Evolutionary conservation across 2,797 vertebrate species (phyloP).

Genomic region (Odontamblyopus lacepedii): DNA sequence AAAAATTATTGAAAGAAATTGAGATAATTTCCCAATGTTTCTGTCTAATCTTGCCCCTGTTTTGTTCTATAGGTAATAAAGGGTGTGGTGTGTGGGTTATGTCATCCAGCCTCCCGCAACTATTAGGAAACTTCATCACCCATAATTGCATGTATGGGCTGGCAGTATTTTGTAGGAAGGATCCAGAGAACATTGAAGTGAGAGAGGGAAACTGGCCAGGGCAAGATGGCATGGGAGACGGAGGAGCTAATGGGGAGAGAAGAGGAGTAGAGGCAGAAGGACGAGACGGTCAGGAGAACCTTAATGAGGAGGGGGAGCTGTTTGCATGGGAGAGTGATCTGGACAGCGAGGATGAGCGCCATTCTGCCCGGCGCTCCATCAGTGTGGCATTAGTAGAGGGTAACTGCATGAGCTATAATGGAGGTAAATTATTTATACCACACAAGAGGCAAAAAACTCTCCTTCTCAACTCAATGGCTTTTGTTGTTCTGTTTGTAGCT

Average conservation of each 20-base stretch:
- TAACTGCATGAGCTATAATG: constrained; percentile 85
- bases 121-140: constrained; percentile 86
- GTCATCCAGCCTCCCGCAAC: constrained; percentile 89
- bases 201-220: constrained; percentile 74
- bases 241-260: constrained; percentile 61
- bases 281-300: constrained; percentile 80
- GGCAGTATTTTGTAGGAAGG: constrained; percentile 89
- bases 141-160: constrained; percentile 90
- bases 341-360: constrained; percentile 86
- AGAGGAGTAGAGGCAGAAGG: constrained; percentile 68
- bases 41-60: neutral
- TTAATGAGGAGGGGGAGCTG: constrained; percentile 88
- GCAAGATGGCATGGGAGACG: constrained; percentile 74
- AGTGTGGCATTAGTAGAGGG: constrained; percentile 86
- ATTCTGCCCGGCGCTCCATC: constrained; percentile 77
- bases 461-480: neutral
- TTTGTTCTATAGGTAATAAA: constrained; percentile 82
- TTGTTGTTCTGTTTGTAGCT: constrained; percentile 64
- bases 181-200: constrained; percentile 71
- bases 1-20: neutral
- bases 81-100: constrained; percentile 93
- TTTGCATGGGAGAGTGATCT: constrained; percentile 87
- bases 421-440: constrained; percentile 45
- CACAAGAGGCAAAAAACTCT: neutral
- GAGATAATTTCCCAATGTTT: neutral